Evolutionary conservation across 2,113 vertebrate genomes (phyloP), one percentile per base, ranked within the genome.

Genomic region (Oreochromis tanganicae): DNA sequence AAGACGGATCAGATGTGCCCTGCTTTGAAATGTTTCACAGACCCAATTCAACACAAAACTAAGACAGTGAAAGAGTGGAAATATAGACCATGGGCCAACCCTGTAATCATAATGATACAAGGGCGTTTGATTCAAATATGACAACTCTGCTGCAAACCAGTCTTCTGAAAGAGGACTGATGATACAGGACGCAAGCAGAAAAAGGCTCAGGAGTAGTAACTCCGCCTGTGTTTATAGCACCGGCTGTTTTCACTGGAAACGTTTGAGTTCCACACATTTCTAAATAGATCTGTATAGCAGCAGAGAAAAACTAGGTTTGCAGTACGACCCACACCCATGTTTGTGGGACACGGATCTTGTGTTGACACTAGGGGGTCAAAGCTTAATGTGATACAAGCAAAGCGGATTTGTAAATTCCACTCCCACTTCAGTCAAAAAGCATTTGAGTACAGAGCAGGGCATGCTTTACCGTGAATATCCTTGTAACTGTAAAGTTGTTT

Each of bases 31-130:
- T 46, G 38, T 36, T 88, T 59, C 27, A 14, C 2, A 9, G 21
- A 50, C 10, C 5, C 12, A 78, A 41, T 34, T 6, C 63, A 54
- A 24, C 24, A 73, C 41, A 43, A 78, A 78, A 50, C 27, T 78
- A 61, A 43, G 81, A 71, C 14, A 21, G 84, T 84, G 38, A 85
- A 80, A 71, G 78, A 81, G 78, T 29, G 50, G 68, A 82, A 78
- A 52, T 32, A 29, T 0, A 50, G 46, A 84, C 80, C 57, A 19
- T 3, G 14, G 78, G 81, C 61, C 55, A 86, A 78, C 71, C 83
- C 87, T 82, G 21, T 89, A 91, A 94, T 93, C 91, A 91, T 46
- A 63, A 75, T 24, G 83, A 86, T 57, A 85, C 83, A 57, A 82
- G 86, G 82, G 59, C 54, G 56, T 89, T 85, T 86, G 86, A 87